Base-by-base conservation (phyloP, 1,140 invertebrate species). In the Atta cephalotes region DNA sequence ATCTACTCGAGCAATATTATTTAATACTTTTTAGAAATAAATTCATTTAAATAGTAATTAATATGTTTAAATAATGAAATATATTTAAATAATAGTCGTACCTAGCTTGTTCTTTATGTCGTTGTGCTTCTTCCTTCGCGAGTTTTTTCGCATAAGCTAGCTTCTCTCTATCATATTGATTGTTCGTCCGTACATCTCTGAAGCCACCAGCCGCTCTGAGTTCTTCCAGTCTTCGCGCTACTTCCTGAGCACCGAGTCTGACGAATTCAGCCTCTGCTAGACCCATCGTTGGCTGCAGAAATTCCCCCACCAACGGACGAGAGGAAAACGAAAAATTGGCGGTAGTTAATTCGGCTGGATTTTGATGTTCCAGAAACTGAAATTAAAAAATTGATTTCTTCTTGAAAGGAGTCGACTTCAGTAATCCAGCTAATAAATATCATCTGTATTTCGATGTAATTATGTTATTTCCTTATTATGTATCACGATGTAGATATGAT, bases 301-400 rank as follows among this genome's bases (percentile, higher is more conserved):
- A 99, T 80, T 99, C 98, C 9, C 99, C 99, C 58, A 99, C 96
- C 71, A 99, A 96, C 0, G 97, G 96, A 85, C 98, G 97, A 49
- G 98, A 97, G 71, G 97, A 98, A 94, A 99, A 99, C 56, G 97
- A 98, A 94, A 99, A 99, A 94, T 99, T 98, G 31, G 98, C 98
- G 28, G 97, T 96, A 0, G 96, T 97, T 63, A 99, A 95, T 87
- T 98, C 97, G 9, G 96, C 95, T 28, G 96, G 96, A 84, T 97
- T 97, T 94, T 98, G 97, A 93, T 97, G 96, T 88, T 98, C 98
- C 90, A 98, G 95, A 93, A 97, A 97, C 97, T 98, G 94, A 18
- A 95, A 88, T 39, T 16, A 0, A 28, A 7, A 60, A 49, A 84
- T 10, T 25, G 25, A 53, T 53, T 14, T 49, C 4, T n/a, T 51